Evolutionary conservation across 2,797 vertebrate genomes (phyloP).

Genomic region (Eulemur mongoz): DNA sequence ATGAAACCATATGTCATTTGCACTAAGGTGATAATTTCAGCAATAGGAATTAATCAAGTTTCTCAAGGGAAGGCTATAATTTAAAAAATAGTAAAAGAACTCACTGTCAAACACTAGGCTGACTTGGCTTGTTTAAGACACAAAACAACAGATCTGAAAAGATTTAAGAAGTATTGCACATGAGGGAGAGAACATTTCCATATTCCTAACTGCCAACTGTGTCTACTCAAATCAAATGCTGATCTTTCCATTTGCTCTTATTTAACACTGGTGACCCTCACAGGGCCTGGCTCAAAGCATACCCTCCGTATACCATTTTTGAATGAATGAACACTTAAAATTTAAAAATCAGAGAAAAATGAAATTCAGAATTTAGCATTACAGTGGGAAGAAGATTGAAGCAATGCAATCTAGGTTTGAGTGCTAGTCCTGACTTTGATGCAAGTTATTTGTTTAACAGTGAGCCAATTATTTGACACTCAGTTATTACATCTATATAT

Average conservation of each 20-base stretch:
- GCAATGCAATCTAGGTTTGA: not conserved
- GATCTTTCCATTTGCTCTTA: not conserved
- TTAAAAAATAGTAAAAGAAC: conserved; percentile 56
- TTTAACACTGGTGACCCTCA: not conserved
- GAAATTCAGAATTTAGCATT: not conserved
- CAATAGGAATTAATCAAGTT: conserved; percentile 77
- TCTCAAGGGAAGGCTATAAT: conserved; percentile 73
- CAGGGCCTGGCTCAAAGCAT: not conserved
- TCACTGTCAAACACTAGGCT: conserved; percentile 18
- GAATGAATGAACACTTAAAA: not conserved
- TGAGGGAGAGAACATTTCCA: conserved; percentile 33
- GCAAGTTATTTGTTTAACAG: not conserved
- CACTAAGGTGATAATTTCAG: conserved; percentile 75
- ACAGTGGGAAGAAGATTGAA: not conserved
- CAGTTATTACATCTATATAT: not conserved
- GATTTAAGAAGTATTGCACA: not conserved
- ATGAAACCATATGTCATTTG: conserved; percentile 78
- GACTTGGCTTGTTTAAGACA: conserved; percentile 55
- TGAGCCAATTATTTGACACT: conserved; percentile 30
- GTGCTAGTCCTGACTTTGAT: not conserved
- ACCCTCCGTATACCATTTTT: not conserved
- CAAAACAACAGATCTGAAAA: conserved; percentile 62
- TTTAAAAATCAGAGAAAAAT: not conserved
- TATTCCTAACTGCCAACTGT: not conserved
- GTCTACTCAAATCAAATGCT: not conserved